Evolutionary conservation across 2,888 invertebrate genomes (phyloP), one percentile per base, ranked within the genome.

Genomic region (Sturmia bella): DNA sequence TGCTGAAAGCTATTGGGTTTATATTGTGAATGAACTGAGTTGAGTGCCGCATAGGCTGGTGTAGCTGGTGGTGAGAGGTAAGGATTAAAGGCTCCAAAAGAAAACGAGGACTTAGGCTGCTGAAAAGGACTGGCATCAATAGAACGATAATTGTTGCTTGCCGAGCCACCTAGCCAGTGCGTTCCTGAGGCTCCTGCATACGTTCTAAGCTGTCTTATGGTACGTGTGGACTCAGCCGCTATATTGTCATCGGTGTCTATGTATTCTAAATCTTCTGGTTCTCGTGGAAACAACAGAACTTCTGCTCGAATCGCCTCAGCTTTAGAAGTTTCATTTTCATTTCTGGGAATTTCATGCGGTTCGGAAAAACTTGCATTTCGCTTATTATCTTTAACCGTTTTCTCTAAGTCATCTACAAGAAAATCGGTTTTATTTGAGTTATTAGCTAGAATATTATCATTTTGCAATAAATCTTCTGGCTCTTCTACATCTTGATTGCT

Each of bases 141-240:
- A 11, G 88, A 85, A 12, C 89, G 87, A 70, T 88, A 89, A 74
- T 87, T 87, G 21, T 64, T 63, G 3, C 84, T 77, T 0, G 72
- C 37, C 0, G 73, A 27, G 32, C 63, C 59, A 2, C 82, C 75
- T 6, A 83, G 45, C 80, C 86, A 77, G 59, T 84, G 86, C 86
- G 88, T 87, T 27, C 87, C 76, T 4, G 84, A 63, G 19, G 83
- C 45, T 32, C 79, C 63, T 12, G 12, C 43, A 21, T 82, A 84
- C 0, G 88, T 87, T 1, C 90, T 87, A 2, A 91, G 84, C 81
- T 91, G 91, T 2, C 91, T 87, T 27, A 90, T 84, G 0, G 86
- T 84, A 50, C 91, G 84, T 15, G 64, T 84, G 0, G 89, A 88
- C 74, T 90, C 90, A 13, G 85, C 89, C 0, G 75, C 83, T 2